A percentile compares a stretch with the other conserved stretches of the same genome.
Evolutionary conservation across 2,113 vertebrate genomes (phyloP).

Genomic region (Gyps fulvus): DNA sequence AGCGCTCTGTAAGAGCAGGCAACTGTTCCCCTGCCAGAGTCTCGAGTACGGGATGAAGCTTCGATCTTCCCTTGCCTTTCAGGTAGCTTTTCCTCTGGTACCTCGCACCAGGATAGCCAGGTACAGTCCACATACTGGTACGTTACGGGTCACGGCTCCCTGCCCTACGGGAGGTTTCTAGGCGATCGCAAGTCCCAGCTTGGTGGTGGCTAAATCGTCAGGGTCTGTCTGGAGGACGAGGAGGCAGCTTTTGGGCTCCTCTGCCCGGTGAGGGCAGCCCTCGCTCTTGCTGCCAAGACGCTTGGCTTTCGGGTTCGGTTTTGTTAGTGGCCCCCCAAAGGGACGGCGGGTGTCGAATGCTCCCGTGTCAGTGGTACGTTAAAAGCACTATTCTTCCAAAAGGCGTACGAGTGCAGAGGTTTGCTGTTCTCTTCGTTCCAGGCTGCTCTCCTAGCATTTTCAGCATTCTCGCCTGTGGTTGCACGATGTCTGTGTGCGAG

Average conservation of each 20-base stretch:
- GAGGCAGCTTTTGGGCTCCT: neutral
- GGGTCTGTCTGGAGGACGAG: neutral
- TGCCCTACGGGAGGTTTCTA: neutral
- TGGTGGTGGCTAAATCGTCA: neutral
- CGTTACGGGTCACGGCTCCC: neutral
- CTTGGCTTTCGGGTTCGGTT: neutral
- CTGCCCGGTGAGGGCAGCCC: neutral
- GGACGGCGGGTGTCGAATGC: neutral
- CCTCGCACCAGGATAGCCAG: fast-evolving
- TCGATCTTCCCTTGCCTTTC: neutral
- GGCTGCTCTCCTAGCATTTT: neutral
- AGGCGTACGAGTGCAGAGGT: fast-evolving
- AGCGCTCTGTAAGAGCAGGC: neutral
- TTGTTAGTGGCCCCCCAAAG: neutral
- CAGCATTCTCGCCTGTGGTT: neutral
- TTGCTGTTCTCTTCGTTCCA: neutral
- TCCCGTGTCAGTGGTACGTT: neutral
- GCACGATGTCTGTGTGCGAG: neutral
- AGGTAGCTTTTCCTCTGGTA: neutral
- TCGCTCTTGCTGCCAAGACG: fast-evolving
- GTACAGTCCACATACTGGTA: fast-evolving
- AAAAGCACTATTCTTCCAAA: neutral
- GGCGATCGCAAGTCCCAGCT: neutral
- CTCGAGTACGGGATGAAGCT: neutral
- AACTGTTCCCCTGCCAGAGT: neutral